phyloP scores from a whole-genome alignment of 2,888 invertebrate species.

The Spodoptera picta region DNA sequence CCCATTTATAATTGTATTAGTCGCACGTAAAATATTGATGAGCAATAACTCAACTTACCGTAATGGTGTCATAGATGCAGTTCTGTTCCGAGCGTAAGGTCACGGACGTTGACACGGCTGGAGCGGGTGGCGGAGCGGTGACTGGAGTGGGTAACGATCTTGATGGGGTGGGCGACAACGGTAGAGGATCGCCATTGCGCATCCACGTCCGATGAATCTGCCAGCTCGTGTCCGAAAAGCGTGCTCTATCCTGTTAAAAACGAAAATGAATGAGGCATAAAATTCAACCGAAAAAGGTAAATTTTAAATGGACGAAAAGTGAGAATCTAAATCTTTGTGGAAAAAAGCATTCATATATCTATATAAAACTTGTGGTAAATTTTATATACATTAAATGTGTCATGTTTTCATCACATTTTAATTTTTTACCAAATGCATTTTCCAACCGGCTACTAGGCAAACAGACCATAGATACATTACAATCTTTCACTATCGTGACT shows the following conservation, averaged over 20 bases:
- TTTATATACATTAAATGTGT: too few species aligned
- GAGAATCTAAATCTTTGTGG: too few species aligned
- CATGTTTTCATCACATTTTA: too few species aligned
- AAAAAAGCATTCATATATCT: too few species aligned
- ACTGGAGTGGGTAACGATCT: slow-evolving; percentile 67
- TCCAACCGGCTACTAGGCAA: too few species aligned
- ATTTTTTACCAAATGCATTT: too few species aligned
- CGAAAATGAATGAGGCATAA: slow-evolving; percentile 42
- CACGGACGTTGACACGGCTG: slow-evolving; percentile 62
- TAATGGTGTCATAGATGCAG: slow-evolving; percentile 86
- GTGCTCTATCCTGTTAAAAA: slow-evolving; percentile 88
- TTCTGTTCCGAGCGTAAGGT: slow-evolving; percentile 75
- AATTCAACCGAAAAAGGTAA: not conserved
- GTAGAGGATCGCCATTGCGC: slow-evolving; percentile 83
- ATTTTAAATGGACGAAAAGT: not conserved
- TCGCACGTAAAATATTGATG: slow-evolving; percentile 34
- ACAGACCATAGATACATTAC: too few species aligned
- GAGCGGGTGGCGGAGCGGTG: slow-evolving; percentile 65
- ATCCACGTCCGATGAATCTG: slow-evolving; percentile 92
- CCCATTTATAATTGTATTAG: slow-evolving; percentile 22
- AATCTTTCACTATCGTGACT: too few species aligned
- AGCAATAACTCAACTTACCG: slow-evolving; percentile 68
- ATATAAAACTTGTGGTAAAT: too few species aligned
- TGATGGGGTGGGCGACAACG: slow-evolving; percentile 77
- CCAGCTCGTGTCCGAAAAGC: slow-evolving; percentile 93